phyloP scores from a whole-genome alignment of 2,797 vertebrate species.

The Gymnodraco acuticeps region DNA sequence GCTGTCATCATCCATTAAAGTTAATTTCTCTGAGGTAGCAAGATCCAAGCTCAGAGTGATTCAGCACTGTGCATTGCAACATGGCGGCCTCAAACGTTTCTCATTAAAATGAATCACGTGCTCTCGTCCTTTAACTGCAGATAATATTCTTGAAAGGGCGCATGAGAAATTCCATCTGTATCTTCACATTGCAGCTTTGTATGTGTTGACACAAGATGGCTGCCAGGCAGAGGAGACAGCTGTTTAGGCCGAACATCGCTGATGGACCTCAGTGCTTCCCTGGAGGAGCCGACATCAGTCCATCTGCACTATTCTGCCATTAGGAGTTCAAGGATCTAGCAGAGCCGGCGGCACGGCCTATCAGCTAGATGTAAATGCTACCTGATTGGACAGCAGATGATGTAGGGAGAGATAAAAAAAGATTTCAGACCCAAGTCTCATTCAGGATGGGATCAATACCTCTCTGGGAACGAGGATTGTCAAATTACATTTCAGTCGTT shows the following conservation, averaged over 20 bases:
- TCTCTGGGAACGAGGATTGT: slow-evolving; percentile 77
- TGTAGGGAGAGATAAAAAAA: slow-evolving; percentile 72
- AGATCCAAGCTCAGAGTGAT: slow-evolving; percentile 37
- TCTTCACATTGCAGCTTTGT: slow-evolving; percentile 51
- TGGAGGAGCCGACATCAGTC: slow-evolving; percentile 68
- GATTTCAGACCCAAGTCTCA: slow-evolving; percentile 60
- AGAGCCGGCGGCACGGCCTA: slow-evolving; percentile 44
- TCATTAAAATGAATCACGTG: slow-evolving; percentile 42
- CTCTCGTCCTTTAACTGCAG: slow-evolving; percentile 22
- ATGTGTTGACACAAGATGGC: slow-evolving; percentile 58
- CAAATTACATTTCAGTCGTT: slow-evolving; percentile 86
- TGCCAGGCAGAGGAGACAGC: slow-evolving; percentile 65
- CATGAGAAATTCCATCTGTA: slow-evolving; percentile 41
- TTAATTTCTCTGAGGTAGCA: slow-evolving; percentile 47
- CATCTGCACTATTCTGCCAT: slow-evolving; percentile 73
- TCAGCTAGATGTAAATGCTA: slow-evolving; percentile 68
- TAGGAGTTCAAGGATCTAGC: slow-evolving; percentile 70
- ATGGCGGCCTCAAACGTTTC: slow-evolving; percentile 41
- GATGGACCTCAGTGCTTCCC: slow-evolving; percentile 59
- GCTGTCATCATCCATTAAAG: slow-evolving; percentile 47
- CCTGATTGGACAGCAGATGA: slow-evolving; percentile 71
- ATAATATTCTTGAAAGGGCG: slow-evolving; percentile 41
- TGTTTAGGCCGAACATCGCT: slow-evolving; percentile 62
- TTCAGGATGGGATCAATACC: slow-evolving; percentile 79
- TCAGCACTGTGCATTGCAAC: slow-evolving; percentile 32